Evolutionary conservation across 2,797 vertebrate species (phyloP), one percentile per base, ranked within the genome.

Genomic region (Leptodactylus fallax): DNA sequence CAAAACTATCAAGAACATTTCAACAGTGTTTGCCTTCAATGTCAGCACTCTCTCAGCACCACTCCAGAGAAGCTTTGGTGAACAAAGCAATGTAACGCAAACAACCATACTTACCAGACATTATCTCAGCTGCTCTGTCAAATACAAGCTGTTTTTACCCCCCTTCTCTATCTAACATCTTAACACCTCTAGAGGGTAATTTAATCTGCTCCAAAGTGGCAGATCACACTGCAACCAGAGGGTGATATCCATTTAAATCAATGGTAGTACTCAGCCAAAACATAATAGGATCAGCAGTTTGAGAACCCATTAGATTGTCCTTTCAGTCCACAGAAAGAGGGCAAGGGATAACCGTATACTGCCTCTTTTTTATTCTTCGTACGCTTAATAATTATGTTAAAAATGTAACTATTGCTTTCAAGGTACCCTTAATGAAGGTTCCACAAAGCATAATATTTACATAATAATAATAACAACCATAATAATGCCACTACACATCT

Each of bases 21-120:
- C 92, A 93, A 90, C 92, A 92, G 90, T 90, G 91, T 93, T 93
- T 92, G 92, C 88, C 90, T 91, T 93, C 88, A 88, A 76, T 92
- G 93, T 94, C 92, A 94, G 90, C 92, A 93, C 92, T 94, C 93
- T 93, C 91, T 94, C 92, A 93, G 90, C 92, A 94, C 91, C 91
- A 92, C 92, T 90, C 85, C 55, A 83, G 83, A 92, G 82, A 90
- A 90, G 88, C 87, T 85, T 84, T 85, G 91, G 91, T 87, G 91
- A 91, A 90, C 84, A 88, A 86, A 88, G 88, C 89, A 91, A 90
- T 89, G 92, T 91, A 91, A 87, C 90, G 91, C 71, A 92, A 5
- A 88, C 0, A 89, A 58, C 61, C 90, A 91, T 47, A 91, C 85
- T 89, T 58, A 91, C 61, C 16, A 89, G 81, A 81, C 88, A 92